Base-by-base conservation (phyloP, 2,888 invertebrate species). In the Malthinus seriepunctatus region DNA sequence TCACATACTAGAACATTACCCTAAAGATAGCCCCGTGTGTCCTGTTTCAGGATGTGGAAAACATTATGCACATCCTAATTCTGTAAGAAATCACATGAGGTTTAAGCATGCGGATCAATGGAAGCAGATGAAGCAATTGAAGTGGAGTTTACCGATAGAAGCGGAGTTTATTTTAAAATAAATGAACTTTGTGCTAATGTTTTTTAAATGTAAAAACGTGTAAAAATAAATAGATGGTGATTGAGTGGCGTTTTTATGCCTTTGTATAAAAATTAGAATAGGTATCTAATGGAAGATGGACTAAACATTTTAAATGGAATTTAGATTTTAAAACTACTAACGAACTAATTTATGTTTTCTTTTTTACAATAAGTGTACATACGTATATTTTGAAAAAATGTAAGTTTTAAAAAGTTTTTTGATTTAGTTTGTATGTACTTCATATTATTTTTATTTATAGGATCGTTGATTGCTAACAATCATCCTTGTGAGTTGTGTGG, bases 401-500 rank as follows among this genome's bases (percentile, higher is more conserved):
- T 42, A 42, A 42, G 39, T 42, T 15, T n/a, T 42, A 23, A 23
- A 23, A 5, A 23, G n/a, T 42, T 15, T n/a, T 8, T 23, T 23
- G 5, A 42, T 15, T 42, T 23, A 15, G 0, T 7, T 15, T 14
- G 9, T 42, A n/a, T 15, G n/a, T 37, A 42, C 9, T 42, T 42
- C 9, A 15, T 23, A 15, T 15, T 15, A 42, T n/a, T 57, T 69
- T 42, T 51, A 32, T 32, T 51, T 51, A 39, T 51, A 51, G 50
- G 50, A 9, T 12, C 14, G 32, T 12, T 4, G 6, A 32, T 12
- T 12, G 15, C 33, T 47, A 15, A 34, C n/a, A 11, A 33, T 49
- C 12, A 52, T 11, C 45, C 33, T 31, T 52, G 52, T 8, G 33
- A 51, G 33, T 31, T 11, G 57, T 78, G 89, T 75, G 86, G 86